Percentiles rank a stretch among this genome's conserved stretches.
These are phyloP conservation scores for Tenthredo livida DNA, from an alignment of 2,888 invertebrate species.

Conservation along the genomic window DNA sequence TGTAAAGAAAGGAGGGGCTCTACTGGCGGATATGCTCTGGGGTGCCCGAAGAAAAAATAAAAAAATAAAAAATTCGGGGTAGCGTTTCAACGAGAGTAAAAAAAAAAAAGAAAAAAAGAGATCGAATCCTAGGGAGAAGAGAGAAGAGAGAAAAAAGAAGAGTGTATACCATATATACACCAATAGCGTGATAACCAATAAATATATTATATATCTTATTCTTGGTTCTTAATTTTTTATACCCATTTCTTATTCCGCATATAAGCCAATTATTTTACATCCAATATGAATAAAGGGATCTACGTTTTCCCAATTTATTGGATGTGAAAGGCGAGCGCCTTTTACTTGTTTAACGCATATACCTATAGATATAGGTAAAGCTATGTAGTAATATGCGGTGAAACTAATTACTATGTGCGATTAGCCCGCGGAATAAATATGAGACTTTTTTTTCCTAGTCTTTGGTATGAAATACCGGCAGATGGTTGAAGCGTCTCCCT, in stretches of 20 bases:
- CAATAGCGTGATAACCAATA: background rate
- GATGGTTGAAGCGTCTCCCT: background rate
- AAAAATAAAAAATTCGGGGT: background rate
- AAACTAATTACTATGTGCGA: background rate
- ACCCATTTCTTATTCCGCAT: background rate
- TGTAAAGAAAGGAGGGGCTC: constrained; percentile 34
- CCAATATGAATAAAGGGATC: background rate
- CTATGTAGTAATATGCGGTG: too few species aligned
- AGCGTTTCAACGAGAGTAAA: constrained; percentile 9
- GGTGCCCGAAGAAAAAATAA: constrained; percentile 3
- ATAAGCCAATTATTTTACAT: background rate
- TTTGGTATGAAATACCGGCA: background rate
- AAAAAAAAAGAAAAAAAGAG: background rate
- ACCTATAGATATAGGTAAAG: too few species aligned
- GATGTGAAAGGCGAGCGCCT: background rate
- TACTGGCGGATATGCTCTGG: constrained; percentile 39
- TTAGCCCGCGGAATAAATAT: background rate
- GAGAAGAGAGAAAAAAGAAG: background rate
- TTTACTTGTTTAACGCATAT: background rate
- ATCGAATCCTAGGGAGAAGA: background rate
- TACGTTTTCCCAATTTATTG: background rate
- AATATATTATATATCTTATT: background rate
- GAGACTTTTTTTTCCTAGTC: background rate
- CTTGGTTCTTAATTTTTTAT: background rate
- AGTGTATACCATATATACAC: background rate